phyloP scores from a whole-genome alignment of 2,797 vertebrate species.

The Trachurus trachurus region DNA sequence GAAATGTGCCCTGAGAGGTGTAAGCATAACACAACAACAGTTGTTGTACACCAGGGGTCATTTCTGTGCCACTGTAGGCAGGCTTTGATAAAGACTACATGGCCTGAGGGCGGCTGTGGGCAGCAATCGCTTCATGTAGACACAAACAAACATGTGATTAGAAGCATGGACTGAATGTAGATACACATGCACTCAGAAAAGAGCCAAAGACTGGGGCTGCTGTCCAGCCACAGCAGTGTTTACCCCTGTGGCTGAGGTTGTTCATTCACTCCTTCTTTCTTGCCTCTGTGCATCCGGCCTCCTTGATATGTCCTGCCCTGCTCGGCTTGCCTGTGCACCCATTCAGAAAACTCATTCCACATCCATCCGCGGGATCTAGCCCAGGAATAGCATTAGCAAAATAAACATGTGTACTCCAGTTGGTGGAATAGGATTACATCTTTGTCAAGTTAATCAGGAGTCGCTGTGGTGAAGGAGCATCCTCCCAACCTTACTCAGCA shows the following conservation, averaged over 20 bases:
- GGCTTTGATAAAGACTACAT: not conserved
- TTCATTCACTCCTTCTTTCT: constrained; percentile 37
- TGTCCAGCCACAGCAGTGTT: constrained; percentile 59
- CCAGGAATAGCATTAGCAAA: constrained; percentile 57
- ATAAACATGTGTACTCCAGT: constrained; percentile 59
- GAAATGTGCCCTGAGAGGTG: not conserved
- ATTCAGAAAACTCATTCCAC: constrained; percentile 65
- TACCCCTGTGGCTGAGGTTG: constrained; percentile 66
- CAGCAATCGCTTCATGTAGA: not conserved
- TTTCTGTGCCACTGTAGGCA: not conserved
- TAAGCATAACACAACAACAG: not conserved
- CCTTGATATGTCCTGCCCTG: constrained; percentile 63
- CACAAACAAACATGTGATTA: not conserved
- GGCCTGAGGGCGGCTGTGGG: not conserved
- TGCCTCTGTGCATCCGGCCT: constrained; percentile 49
- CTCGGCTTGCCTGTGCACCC: constrained; percentile 60
- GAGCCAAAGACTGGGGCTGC: constrained; percentile 1
- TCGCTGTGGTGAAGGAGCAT: constrained; percentile 2
- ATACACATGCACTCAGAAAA: not conserved
- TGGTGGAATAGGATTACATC: constrained; percentile 65
- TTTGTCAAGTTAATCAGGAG: constrained; percentile 43
- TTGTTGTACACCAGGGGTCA: not conserved
- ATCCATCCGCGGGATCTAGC: constrained; percentile 38
- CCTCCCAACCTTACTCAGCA: constrained; percentile 23
- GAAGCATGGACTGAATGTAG: not conserved